A percentile compares a stretch with the other conserved stretches of the same genome.
Evolutionary conservation across 2,888 invertebrate genomes (phyloP).

Genomic region (Dexiosoma caninum): DNA sequence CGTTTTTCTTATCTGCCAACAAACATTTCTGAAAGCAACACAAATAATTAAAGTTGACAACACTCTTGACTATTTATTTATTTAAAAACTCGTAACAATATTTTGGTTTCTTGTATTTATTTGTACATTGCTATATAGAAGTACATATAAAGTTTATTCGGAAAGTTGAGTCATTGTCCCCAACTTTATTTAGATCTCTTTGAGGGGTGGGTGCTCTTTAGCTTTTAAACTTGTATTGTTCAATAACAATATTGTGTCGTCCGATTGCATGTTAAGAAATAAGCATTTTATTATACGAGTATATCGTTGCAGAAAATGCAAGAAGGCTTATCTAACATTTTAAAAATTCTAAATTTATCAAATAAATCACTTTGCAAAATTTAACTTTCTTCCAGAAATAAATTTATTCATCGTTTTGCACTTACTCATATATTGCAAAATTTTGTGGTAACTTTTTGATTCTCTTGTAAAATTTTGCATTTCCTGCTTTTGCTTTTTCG

Average conservation of each 20-base stretch:
- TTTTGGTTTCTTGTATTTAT: slow-evolving; percentile 40
- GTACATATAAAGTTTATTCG: not conserved
- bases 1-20: slow-evolving; percentile 1
- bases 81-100: not conserved
- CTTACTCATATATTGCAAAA: too few species aligned
- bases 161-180: slow-evolving; percentile 29
- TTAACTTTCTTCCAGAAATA: too few species aligned
- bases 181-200: not conserved
- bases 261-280: not conserved
- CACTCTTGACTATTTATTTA: slow-evolving; percentile 22
- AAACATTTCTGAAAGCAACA: not conserved
- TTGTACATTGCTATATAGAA: slow-evolving; percentile 27
- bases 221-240: not conserved
- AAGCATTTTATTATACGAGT: too few species aligned
- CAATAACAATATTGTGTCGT: not conserved
- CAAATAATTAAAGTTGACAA: slow-evolving; percentile 41
- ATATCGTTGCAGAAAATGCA: too few species aligned
- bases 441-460: too few species aligned
- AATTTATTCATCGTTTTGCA: too few species aligned
- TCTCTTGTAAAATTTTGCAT: too few species aligned
- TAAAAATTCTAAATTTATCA: too few species aligned
- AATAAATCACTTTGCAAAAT: too few species aligned
- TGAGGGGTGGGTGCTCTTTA: not conserved
- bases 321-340: too few species aligned
- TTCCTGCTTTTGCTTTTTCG: too few species aligned